Evolutionary conservation across 2,113 vertebrate genomes (phyloP).

Genomic region (Callionymus lyra): DNA sequence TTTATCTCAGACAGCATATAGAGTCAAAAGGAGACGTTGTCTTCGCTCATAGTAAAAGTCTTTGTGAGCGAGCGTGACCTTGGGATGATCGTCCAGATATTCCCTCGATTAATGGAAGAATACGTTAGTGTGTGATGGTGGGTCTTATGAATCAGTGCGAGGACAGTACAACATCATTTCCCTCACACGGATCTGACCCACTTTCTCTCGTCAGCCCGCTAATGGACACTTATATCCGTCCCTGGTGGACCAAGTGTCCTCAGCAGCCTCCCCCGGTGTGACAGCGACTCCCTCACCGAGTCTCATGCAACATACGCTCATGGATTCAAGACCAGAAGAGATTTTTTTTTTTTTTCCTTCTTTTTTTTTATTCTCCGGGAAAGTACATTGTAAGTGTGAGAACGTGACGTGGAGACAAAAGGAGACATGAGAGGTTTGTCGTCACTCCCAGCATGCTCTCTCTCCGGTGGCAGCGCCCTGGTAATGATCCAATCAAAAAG

Average conservation of each 20-base stretch:
- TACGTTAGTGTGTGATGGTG: slow-evolving; percentile 10
- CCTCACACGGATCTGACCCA: slow-evolving; percentile 52
- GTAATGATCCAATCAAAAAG: slow-evolving; percentile 58
- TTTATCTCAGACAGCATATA: neutral
- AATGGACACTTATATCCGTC: slow-evolving; percentile 61
- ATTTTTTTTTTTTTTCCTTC: too few relatives aligned
- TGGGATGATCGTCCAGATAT: neutral
- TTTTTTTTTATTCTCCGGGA: too few relatives aligned
- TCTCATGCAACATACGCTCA: too few relatives aligned
- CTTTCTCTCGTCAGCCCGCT: slow-evolving; percentile 50
- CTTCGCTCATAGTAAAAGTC: neutral
- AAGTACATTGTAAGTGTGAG: too few relatives aligned
- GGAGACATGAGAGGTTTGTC: slow-evolving; percentile 12
- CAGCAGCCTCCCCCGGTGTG: slow-evolving; percentile 11
- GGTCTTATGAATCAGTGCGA: too few relatives aligned
- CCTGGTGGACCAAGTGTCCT: slow-evolving; percentile 30
- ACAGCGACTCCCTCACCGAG: slow-evolving; percentile 2
- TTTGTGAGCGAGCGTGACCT: neutral
- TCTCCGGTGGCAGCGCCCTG: slow-evolving; percentile 39
- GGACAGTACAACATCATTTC: slow-evolving; percentile 11
- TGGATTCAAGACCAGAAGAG: too few relatives aligned
- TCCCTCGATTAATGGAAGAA: slow-evolving; percentile 2
- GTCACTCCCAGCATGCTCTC: slow-evolving; percentile 19
- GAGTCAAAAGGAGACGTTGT: neutral
- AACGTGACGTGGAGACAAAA: neutral